These are phyloP conservation scores for Tiliacea citrago DNA, from an alignment of 2,888 invertebrate species.

Conservation along the genomic window DNA sequence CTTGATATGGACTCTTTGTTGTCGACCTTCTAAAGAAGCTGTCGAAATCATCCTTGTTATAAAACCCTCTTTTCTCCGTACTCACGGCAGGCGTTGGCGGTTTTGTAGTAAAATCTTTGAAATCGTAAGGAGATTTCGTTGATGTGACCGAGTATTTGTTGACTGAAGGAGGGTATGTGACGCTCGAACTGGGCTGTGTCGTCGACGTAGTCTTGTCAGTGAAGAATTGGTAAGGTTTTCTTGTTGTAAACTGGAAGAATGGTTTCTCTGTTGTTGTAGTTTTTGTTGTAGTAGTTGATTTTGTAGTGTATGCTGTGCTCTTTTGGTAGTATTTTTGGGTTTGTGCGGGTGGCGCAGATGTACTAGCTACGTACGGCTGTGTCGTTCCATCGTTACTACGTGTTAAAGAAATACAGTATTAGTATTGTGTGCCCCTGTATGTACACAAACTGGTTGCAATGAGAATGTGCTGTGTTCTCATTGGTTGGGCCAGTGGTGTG, in stretches of 20 bases:
- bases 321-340: conserved; percentile 73
- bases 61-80: conserved; percentile 80
- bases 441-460: conserved; percentile 79
- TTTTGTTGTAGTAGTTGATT: conserved; percentile 38
- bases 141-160: conserved; percentile 87
- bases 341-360: conserved; percentile 75
- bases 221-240: conserved; percentile 72
- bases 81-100: conserved; percentile 72
- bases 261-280: conserved; percentile 70
- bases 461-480: conserved; percentile 78
- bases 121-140: conserved; percentile 91
- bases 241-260: conserved; percentile 76
- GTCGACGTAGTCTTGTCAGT: conserved; percentile 76
- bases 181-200: conserved; percentile 64
- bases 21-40: conserved; percentile 85
- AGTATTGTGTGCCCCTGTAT: conserved; percentile 74
- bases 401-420: conserved; percentile 75
- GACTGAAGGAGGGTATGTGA: conserved; percentile 77
- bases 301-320: conserved; percentile 69
- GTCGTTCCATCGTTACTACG: conserved; percentile 87
- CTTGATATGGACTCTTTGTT: conserved; percentile 88
- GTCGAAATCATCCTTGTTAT: conserved; percentile 83
- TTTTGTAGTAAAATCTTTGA: conserved; percentile 86
- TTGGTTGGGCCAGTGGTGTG: conserved; percentile 76
- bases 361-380: conserved; percentile 86